These are phyloP conservation scores for Lutjanus campechanus DNA, from an alignment of 2,797 vertebrate species.

Conservation along the genomic window DNA sequence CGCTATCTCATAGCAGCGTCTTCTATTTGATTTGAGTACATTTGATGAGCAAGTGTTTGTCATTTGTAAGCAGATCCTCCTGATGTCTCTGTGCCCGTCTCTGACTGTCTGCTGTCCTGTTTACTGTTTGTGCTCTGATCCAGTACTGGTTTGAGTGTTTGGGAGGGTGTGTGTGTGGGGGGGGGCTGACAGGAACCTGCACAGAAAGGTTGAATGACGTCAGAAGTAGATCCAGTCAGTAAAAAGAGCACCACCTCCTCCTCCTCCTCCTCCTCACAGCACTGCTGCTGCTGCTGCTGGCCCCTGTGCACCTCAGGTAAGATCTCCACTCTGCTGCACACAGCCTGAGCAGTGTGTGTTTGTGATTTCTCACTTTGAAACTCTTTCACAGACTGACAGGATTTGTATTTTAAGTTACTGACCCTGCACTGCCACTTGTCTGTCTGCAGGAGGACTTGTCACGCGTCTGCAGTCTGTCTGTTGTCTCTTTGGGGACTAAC, in stretches of 20 bases:
- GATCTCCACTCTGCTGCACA: conserved; percentile 18
- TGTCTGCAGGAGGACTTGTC: conserved; percentile 29
- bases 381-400: background rate
- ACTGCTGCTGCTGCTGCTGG: conserved; percentile 7
- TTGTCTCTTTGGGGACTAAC: conserved; percentile 45
- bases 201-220: conserved; percentile 76
- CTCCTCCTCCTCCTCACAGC: conserved; percentile 11
- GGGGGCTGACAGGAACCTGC: conserved; percentile 42
- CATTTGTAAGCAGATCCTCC: no score
- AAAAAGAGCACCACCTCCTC: conserved; percentile 67
- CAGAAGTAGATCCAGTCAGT: conserved; percentile 68
- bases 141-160: background rate
- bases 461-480: background rate
- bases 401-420: conserved; percentile 7
- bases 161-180: background rate
- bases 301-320: conserved; percentile 74
- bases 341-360: background rate
- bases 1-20: no score
- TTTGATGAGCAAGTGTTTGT: no score
- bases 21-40: no score
- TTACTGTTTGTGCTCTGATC: background rate
- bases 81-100: background rate
- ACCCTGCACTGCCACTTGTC: conserved; percentile 8
- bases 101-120: no score
- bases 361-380: background rate